A percentile compares a stretch with the other conserved stretches of the same genome.
These are phyloP conservation scores for Hetaerina titia DNA, from an alignment of 2,888 invertebrate species.

Conservation along the genomic window DNA sequence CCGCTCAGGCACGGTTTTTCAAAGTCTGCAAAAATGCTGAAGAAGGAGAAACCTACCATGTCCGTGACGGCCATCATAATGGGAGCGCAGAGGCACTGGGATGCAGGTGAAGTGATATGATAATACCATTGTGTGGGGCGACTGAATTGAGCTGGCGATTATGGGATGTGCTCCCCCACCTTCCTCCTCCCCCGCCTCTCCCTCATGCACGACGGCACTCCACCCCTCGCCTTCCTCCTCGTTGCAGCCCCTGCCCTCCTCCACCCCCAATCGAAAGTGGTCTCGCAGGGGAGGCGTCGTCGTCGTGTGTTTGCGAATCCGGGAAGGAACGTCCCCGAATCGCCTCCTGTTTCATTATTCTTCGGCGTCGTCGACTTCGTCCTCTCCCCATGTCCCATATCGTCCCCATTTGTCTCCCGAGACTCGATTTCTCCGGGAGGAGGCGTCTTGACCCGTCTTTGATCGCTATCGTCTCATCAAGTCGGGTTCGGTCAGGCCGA, in stretches of 20 bases:
- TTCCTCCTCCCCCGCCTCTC: neutral
- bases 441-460: neutral
- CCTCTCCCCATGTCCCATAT: no score
- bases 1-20: slow-evolving; percentile 7
- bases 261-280: no score
- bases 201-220: neutral
- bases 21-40: slow-evolving; percentile 81
- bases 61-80: slow-evolving; percentile 90
- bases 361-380: neutral
- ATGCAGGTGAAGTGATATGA: slow-evolving; percentile 75
- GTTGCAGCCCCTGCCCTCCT: neutral
- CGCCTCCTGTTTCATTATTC: no score
- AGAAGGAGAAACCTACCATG: slow-evolving; percentile 93
- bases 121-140: no score
- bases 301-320: neutral
- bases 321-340: neutral
- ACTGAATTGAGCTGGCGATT: neutral
- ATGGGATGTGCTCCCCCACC: neutral
- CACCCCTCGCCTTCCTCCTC: neutral
- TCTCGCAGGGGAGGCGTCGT: neutral
- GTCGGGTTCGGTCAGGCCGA: no score
- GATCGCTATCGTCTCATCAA: no score
- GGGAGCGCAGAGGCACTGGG: slow-evolving; percentile 83
- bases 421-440: neutral
- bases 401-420: no score